These are phyloP conservation scores for Mantis religiosa DNA, from an alignment of 2,888 invertebrate species.

Conservation along the genomic window DNA sequence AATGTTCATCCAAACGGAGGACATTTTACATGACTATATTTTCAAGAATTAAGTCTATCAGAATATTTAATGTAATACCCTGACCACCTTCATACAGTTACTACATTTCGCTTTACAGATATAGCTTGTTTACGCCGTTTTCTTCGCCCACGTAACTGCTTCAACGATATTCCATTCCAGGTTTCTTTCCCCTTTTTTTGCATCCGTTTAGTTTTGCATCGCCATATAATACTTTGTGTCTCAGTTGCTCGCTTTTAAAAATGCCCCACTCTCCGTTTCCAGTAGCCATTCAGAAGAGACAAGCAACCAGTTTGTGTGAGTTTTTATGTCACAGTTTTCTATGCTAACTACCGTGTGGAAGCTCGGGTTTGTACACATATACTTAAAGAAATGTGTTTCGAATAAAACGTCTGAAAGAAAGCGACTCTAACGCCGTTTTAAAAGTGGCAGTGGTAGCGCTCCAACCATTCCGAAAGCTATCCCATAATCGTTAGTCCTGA, in stretches of 20 bases:
- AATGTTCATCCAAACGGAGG: no score
- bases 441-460: background rate
- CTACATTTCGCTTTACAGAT: background rate
- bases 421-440: background rate
- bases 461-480: background rate
- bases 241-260: background rate
- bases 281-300: background rate
- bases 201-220: background rate
- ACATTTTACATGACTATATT: no score
- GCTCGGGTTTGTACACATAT: background rate
- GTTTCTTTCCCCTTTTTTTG: background rate
- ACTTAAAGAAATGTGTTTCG: background rate
- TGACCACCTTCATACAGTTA: no score
- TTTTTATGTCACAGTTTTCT: slow-evolving; percentile 1
- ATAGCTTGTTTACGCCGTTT: background rate
- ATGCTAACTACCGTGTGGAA: slow-evolving; percentile 1
- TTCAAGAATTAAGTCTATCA: no score
- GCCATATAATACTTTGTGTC: background rate
- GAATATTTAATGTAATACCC: no score
- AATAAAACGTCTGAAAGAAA: background rate
- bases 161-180: background rate
- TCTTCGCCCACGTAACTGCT: background rate
- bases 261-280: background rate
- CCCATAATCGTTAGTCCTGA: slow-evolving; percentile 3
- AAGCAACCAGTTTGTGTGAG: background rate